Evolutionary conservation across 2,113 vertebrate genomes (phyloP).

Genomic region (Sorex fumeus): DNA sequence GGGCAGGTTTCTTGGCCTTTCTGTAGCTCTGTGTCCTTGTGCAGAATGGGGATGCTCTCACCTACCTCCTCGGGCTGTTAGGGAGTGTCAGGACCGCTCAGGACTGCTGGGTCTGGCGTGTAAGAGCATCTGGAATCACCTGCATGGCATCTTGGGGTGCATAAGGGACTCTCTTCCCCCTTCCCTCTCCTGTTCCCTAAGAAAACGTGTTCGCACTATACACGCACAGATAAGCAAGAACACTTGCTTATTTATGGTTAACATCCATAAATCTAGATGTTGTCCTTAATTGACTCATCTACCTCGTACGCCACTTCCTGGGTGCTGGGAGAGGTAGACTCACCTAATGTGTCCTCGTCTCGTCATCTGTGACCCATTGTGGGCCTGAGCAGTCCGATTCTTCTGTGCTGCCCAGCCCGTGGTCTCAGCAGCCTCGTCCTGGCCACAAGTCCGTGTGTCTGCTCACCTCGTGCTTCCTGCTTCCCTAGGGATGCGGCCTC

Average conservation of each 20-base stretch:
- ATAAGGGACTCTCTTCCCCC: too few relatives aligned
- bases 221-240: too few relatives aligned
- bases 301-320: neutral
- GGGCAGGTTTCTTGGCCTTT: neutral
- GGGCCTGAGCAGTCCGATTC: neutral
- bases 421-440: neutral
- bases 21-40: constrained; percentile 42
- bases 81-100: neutral
- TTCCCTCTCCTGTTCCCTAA: too few relatives aligned
- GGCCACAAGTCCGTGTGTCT: neutral
- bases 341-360: neutral
- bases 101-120: neutral
- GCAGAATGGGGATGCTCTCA: neutral
- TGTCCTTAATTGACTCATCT: neutral
- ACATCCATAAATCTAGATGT: too few relatives aligned
- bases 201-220: too few relatives aligned
- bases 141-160: too few relatives aligned
- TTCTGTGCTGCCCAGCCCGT: neutral
- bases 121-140: neutral
- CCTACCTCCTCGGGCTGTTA: neutral
- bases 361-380: neutral
- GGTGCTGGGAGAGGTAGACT: neutral
- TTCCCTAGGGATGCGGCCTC: constrained; percentile 94
- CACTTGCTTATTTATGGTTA: too few relatives aligned
- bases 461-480: neutral